phyloP scores from a whole-genome alignment of 2,113 vertebrate genomes.

The Rhea pennata region DNA sequence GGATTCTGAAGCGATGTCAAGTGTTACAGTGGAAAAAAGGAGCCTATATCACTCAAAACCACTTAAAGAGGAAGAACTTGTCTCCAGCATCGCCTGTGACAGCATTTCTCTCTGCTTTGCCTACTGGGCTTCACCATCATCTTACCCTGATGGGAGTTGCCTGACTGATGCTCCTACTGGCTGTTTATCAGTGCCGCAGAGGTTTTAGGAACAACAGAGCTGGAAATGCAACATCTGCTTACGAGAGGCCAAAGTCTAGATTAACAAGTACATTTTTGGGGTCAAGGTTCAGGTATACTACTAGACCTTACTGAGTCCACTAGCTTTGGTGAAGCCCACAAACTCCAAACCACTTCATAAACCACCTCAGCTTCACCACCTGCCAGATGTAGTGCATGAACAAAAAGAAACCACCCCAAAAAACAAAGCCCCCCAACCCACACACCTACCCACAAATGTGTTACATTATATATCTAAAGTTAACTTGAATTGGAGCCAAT shows the following conservation, averaged over 20 bases:
- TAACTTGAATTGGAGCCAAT: neutral
- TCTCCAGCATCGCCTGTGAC: neutral
- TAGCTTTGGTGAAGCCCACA: neutral
- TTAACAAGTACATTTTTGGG: neutral
- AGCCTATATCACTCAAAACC: neutral
- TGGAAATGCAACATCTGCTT: neutral
- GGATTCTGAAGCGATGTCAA: neutral
- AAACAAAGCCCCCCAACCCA: no score
- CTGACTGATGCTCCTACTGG: neutral
- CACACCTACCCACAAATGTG: neutral
- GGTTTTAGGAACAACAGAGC: neutral
- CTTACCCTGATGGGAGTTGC: neutral
- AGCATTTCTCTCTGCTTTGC: neutral
- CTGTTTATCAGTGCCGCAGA: neutral
- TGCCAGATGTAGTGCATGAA: neutral
- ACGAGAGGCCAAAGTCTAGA: neutral
- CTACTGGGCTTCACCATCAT: accelerated
- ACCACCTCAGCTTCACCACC: neutral
- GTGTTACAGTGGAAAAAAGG: neutral
- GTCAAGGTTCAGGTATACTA: neutral
- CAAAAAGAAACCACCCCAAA: no score
- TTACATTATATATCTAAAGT: neutral
- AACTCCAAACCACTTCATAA: neutral
- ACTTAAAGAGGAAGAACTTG: neutral
- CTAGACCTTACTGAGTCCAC: neutral